Conservation (phyloP, 2,888 invertebrate genomes). For the Slavum lentiscoides region DNA sequence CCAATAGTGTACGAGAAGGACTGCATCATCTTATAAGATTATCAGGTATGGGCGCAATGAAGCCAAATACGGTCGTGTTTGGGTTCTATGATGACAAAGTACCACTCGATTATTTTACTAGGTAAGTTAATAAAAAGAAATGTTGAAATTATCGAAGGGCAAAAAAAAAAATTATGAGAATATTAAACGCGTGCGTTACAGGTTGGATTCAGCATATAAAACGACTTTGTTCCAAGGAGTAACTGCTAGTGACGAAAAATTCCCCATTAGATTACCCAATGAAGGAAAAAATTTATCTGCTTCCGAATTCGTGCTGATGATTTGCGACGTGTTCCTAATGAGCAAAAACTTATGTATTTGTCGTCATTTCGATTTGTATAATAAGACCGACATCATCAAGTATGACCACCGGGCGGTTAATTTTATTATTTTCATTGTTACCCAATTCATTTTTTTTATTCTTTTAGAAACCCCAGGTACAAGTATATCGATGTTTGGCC, state of each 20-base stretch:
- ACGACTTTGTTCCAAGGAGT: slow-evolving; percentile 56
- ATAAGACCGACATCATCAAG: slow-evolving; percentile 70
- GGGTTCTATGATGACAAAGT: slow-evolving; percentile 85
- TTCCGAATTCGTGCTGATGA: slow-evolving; percentile 79
- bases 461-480: slow-evolving; percentile 65
- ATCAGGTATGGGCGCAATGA: slow-evolving; percentile 98
- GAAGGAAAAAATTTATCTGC: slow-evolving; percentile 62
- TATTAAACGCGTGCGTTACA: slow-evolving; percentile 16
- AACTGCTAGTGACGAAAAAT: slow-evolving; percentile 61
- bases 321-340: slow-evolving; percentile 86
- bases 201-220: slow-evolving; percentile 54
- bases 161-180: slow-evolving; percentile 33
- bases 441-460: slow-evolving; percentile 14
- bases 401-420: slow-evolving; percentile 16
- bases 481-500: slow-evolving; percentile 97
- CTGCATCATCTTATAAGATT: slow-evolving; percentile 88
- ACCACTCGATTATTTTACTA: slow-evolving; percentile 76
- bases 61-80: slow-evolving; percentile 94
- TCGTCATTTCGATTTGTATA: slow-evolving; percentile 83
- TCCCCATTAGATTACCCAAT: slow-evolving; percentile 64
- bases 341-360: slow-evolving; percentile 94
- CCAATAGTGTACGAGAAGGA: slow-evolving; percentile 82
- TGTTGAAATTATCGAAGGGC: background rate
- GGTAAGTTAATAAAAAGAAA: slow-evolving; percentile 55
- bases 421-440: slow-evolving; percentile 29